Percentiles rank a stretch among this genome's conserved stretches.
phyloP scores from a whole-genome alignment of 2,888 invertebrate genomes.

The Synanthedon tipuliformis region DNA sequence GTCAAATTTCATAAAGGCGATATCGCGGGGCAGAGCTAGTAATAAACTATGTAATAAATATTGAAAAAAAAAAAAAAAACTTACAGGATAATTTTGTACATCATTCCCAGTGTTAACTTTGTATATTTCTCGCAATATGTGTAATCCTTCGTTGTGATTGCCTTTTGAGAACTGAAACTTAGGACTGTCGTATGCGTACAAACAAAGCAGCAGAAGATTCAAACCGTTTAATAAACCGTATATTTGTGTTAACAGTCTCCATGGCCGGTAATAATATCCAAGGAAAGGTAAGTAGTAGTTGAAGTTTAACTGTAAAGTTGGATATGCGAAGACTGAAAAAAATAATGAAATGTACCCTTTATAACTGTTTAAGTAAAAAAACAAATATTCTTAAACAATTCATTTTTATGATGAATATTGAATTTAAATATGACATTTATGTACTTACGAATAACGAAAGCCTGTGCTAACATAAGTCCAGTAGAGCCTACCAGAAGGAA shows the following conservation, averaged over 20 bases:
- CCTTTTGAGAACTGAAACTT: constrained; percentile 8
- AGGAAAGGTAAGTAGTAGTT: constrained; percentile 5
- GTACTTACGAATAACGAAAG: not conserved
- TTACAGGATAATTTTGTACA: constrained; percentile 4
- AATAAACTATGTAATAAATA: not conserved
- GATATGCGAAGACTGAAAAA: constrained; percentile 4
- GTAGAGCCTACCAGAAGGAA: constrained; percentile 6
- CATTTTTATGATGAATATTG: too few relatives aligned
- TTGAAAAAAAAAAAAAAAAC: not conserved
- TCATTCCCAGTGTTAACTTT: constrained; percentile 4
- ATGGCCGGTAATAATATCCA: constrained; percentile 5
- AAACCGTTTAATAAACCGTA: constrained; percentile 3
- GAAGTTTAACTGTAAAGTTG: constrained; percentile 4
- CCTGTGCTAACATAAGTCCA: constrained; percentile 1
- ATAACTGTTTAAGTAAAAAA: too few relatives aligned
- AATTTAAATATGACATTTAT: not conserved
- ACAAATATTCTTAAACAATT: too few relatives aligned
- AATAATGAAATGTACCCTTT: not conserved
- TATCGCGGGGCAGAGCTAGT: too few relatives aligned
- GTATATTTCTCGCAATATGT: constrained; percentile 5
- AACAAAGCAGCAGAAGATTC: constrained; percentile 1
- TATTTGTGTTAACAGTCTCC: constrained; percentile 5
- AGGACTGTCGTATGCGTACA: constrained; percentile 6
- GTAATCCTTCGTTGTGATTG: constrained; percentile 4
- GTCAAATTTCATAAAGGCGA: too few relatives aligned